phyloP scores from a whole-genome alignment of 2,113 vertebrate genomes.

The Jacana jacana region DNA sequence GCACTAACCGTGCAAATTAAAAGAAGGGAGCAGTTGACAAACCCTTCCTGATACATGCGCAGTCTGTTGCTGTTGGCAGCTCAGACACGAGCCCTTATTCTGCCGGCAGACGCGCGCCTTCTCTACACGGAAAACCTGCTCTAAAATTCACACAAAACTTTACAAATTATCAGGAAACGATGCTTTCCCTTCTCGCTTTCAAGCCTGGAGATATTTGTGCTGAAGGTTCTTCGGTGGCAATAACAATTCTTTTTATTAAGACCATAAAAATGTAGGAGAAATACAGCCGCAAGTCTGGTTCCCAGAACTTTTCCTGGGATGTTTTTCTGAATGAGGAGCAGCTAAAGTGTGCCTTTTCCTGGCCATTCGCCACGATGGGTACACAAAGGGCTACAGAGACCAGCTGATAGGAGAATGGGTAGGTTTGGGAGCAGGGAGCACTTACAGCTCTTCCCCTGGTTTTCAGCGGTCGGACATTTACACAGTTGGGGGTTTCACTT shows the following conservation, averaged over 20 bases:
- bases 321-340: constrained; percentile 28
- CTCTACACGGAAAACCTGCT: background rate
- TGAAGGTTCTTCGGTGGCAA: background rate
- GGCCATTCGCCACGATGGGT: background rate
- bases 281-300: constrained; percentile 1
- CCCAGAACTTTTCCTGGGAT: constrained; percentile 37
- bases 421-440: background rate
- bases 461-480: background rate
- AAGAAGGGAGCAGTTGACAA: constrained; percentile 66
- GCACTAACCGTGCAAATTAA: constrained; percentile 79
- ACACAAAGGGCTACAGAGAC: constrained; percentile 27
- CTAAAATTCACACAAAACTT: constrained; percentile 36
- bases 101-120: constrained; percentile 25
- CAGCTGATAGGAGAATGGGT: background rate
- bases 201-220: background rate
- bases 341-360: constrained; percentile 3
- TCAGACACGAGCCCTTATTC: constrained; percentile 41
- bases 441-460: background rate
- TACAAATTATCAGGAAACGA: constrained; percentile 35
- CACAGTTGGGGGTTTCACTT: background rate
- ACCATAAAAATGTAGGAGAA: background rate
- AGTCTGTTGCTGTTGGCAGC: constrained; percentile 52
- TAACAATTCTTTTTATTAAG: background rate
- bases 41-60: constrained; percentile 61
- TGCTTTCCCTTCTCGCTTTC: constrained; percentile 6